Evolutionary conservation across 1,140 invertebrate species (phyloP).

Genomic region (Halesus radiatus): DNA sequence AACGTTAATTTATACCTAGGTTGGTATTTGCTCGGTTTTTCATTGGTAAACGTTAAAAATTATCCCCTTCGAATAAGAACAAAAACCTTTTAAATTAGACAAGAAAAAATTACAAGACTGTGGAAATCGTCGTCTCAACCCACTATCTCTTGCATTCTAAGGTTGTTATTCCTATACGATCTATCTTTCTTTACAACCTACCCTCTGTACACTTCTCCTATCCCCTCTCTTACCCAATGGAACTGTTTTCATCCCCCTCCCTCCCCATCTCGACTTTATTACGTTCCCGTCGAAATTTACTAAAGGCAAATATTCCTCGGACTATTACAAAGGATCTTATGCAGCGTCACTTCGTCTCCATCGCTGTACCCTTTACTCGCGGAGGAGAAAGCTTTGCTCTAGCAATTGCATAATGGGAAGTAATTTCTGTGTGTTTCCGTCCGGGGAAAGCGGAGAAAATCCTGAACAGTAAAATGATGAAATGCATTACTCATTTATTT

Average conservation of each 20-base stretch:
- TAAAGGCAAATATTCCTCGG: conserved; percentile 48
- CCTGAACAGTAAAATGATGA: not conserved
- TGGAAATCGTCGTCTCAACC: not conserved
- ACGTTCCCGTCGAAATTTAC: conserved; percentile 48
- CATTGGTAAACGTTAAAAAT: no score
- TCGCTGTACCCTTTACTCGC: conserved; percentile 19
- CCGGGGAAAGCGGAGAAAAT: not conserved
- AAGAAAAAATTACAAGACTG: no score
- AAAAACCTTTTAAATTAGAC: no score
- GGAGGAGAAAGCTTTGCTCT: conserved; percentile 23
- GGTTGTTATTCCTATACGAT: not conserved
- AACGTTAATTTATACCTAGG: no score
- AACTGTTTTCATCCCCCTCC: not conserved
- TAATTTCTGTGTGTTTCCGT: conserved; percentile 12
- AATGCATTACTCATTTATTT: not conserved
- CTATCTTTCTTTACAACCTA: no score
- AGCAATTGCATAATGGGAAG: conserved; percentile 31
- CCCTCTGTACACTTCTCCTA: not conserved
- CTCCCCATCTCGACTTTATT: conserved; percentile 45
- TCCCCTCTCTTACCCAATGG: not conserved
- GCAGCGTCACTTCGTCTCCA: conserved; percentile 17
- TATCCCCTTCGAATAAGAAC: no score
- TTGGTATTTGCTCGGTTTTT: no score
- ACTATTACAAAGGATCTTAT: conserved; percentile 46
- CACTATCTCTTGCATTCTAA: not conserved